Base-by-base conservation (phyloP, 2,888 invertebrate species). In the Perizoma flavofasciatum region DNA sequence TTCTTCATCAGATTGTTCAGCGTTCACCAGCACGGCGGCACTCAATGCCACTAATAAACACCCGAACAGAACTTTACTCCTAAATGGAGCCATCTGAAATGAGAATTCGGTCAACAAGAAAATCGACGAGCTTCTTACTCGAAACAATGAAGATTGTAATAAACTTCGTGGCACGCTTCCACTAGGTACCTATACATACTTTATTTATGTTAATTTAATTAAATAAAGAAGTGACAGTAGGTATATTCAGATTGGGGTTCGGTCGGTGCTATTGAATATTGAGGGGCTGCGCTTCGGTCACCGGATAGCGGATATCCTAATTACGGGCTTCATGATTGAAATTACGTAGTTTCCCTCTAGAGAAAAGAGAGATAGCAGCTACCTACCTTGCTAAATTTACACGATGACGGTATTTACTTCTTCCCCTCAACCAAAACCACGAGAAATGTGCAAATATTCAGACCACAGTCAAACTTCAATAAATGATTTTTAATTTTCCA, bases 271-370 rank as follows among this genome's bases (percentile, higher is more conserved):
- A 44, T 46, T 34, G 52, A 57, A 22, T 22, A 22, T 22, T 22
- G 37, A 37, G 57, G 69, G 63, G 66, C 66, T 74, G 69, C 67
- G 66, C 66, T 74, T 69, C 67, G 63, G 68, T 58, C 67, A 75
- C 82, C 85, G 86, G 85, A 86, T 81, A 81, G 75, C 83, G 88
- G 89, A 90, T 81, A 86, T 89, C 88, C 88, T 89, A 80, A 88
- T 77, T 88, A 79, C 73, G 73, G 22, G 22, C 1, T 22, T 2
- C 22, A 22, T 22, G 22, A 22, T 22, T 22, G 22, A 22, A 22
- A 22, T 22, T 2, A 22, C 1, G 22, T 22, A 22, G 22, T 22
- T 22, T 22, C 22, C 22, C 22, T 22, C 3, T 22, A 22, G 3
- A 22, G 22, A 22, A 5, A 9, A n/a, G 45, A 50, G 40, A 9